Evolutionary conservation across 2,113 vertebrate species (phyloP).

Genomic region (Rhegmatorhina hoffmannsi): DNA sequence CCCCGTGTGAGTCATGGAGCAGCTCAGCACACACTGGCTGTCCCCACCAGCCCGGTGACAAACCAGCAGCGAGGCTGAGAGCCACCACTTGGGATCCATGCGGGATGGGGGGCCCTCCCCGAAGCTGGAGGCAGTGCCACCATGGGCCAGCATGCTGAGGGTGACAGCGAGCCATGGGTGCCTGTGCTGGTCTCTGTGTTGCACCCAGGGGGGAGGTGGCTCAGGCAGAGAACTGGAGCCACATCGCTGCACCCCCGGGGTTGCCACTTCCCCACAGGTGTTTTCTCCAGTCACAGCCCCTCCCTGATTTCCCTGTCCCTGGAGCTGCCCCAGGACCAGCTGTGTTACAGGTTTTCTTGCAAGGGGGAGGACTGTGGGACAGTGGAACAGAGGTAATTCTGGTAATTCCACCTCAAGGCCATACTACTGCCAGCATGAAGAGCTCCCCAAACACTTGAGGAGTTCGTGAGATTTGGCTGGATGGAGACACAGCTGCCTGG

Average conservation of each 20-base stretch:
- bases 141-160: fast-evolving
- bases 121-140: neutral
- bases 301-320: fast-evolving
- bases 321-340: neutral
- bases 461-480: neutral
- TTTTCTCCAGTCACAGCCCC: neutral
- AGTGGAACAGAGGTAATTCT: neutral
- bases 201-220: neutral
- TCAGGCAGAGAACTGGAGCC: neutral
- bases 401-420: fast-evolving
- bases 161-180: neutral
- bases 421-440: fast-evolving
- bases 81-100: neutral
- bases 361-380: neutral
- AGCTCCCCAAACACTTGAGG: fast-evolving
- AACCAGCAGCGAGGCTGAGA: too few species aligned
- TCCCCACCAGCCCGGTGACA: neutral
- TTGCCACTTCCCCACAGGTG: neutral
- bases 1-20: neutral
- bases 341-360: neutral
- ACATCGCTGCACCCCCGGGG: fast-evolving
- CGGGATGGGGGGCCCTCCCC: neutral
- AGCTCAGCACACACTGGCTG: neutral
- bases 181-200: neutral
- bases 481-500: neutral